These are phyloP conservation scores for Crotalus adamanteus DNA, from an alignment of 2,797 vertebrate genomes.

Conservation along the genomic window DNA sequence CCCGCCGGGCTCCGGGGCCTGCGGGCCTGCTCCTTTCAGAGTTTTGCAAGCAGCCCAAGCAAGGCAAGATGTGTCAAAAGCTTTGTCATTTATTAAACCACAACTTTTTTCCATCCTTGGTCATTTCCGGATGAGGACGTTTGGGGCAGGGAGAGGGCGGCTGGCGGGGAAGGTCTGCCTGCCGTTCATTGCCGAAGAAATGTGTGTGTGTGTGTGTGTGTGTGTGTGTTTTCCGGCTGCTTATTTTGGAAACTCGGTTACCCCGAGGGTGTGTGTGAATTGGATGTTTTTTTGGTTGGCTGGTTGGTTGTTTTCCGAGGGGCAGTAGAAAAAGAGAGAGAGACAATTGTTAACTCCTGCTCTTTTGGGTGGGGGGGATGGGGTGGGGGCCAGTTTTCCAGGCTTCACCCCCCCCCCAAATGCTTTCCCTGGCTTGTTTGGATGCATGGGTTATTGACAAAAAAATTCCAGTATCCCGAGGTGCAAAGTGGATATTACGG, in stretches of 20 bases:
- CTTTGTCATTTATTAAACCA: constrained; percentile 68
- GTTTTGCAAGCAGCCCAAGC: background rate
- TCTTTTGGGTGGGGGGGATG: background rate
- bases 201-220: too few species aligned
- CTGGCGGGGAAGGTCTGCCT: background rate
- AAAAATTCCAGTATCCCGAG: background rate
- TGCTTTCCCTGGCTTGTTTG: background rate
- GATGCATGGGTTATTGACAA: background rate
- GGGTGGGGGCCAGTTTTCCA: background rate
- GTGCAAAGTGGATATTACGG: background rate
- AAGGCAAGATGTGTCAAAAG: constrained; percentile 45
- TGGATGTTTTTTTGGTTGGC: background rate
- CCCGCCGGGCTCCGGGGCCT: background rate
- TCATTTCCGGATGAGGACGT: constrained; percentile 54
- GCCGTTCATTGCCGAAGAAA: constrained; percentile 57
- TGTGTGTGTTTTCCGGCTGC: constrained; percentile 16
- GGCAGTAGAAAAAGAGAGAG: background rate
- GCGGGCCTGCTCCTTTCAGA: constrained; percentile 10
- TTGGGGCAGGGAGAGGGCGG: background rate
- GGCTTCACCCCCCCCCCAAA: too few species aligned
- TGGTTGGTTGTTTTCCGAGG: background rate
- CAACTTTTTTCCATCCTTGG: constrained; percentile 70
- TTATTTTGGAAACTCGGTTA: constrained; percentile 68
- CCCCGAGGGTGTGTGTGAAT: constrained; percentile 15
- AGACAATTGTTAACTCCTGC: background rate